Evolutionary conservation across 2,888 invertebrate species (phyloP), one percentile per base, ranked within the genome.

Genomic region (Apamea epomidion): DNA sequence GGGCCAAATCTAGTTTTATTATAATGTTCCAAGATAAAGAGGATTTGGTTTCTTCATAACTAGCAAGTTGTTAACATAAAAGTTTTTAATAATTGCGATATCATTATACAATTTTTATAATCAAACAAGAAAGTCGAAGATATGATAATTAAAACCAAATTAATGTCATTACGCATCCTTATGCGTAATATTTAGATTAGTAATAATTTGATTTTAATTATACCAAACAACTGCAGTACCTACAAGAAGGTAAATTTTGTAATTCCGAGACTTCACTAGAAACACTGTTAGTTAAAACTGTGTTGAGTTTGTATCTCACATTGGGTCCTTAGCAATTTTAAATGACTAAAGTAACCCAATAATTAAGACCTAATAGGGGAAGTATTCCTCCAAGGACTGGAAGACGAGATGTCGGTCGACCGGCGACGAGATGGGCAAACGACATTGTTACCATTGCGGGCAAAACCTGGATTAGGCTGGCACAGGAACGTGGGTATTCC

Each of bases 191-290:
- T n/a, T n/a, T n/a, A n/a, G n/a, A n/a, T n/a, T n/a, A n/a, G n/a
- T n/a, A n/a, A n/a, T n/a, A 74, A 80, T 80, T 84, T 60, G n/a
- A 67, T 32, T 71, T n/a, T 37, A 84, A 78, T 68, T 32, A 78
- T 7, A 37, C 0, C 1, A 21, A 64, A 42, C 5, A 42, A 21
- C 8, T n/a, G 75, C 42, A 60, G 32, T 48, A 71, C 16, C 16
- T 71, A 54, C 32, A n/a, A 37, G 37, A 37, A 60, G 12, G 18
- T 25, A n/a, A 12, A n/a, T 7, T 42, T 72, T 62, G 72, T 72
- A 7, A 42, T 42, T 25, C 37, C 42, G 42, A n/a, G 18, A 71
- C 16, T 25, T 32, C 8, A 48, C 29, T 29, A 37, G 5, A 54
- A 25, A 71, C 25, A 2, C 4, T 51, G 2, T 25, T 21, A 65